A percentile compares a stretch with the other conserved stretches of the same genome.
These are phyloP conservation scores for Trinectes maculatus DNA, from an alignment of 2,113 vertebrate species.

Conservation along the genomic window DNA sequence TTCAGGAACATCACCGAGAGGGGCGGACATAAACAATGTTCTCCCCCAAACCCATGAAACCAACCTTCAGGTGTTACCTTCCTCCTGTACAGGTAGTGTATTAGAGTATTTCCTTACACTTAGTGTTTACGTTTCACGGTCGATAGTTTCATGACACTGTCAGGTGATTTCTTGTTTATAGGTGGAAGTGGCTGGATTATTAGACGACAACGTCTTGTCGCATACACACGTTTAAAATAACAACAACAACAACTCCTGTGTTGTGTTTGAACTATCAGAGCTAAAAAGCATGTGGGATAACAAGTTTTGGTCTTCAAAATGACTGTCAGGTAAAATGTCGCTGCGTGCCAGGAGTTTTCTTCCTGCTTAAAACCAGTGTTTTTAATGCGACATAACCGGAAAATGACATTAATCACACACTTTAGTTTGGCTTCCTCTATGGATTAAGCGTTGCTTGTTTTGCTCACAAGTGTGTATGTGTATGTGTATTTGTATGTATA, in stretches of 20 bases:
- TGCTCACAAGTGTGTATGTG: slow-evolving; percentile 5
- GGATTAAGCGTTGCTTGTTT: not conserved
- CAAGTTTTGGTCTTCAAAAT: not conserved
- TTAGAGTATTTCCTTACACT: slow-evolving; percentile 16
- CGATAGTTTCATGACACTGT: not conserved
- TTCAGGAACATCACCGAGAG: slow-evolving; percentile 28
- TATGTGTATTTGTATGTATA: not conserved
- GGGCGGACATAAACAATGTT: slow-evolving; percentile 85
- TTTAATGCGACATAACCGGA: no score
- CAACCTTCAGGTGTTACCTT: slow-evolving; percentile 93
- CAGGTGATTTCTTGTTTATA: not conserved
- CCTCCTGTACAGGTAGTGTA: slow-evolving; percentile 91
- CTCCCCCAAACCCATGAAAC: slow-evolving; percentile 86
- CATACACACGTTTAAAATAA: no score
- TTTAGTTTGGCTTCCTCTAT: not conserved
- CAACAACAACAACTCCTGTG: no score
- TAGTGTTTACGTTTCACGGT: not conserved
- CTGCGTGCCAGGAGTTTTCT: not conserved
- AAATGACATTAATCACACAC: no score
- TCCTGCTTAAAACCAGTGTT: no score
- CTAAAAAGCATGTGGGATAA: not conserved
- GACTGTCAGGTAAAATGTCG: not conserved
- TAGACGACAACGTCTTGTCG: no score
- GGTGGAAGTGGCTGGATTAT: no score
- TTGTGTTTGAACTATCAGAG: no score